phyloP scores from a whole-genome alignment of 2,113 vertebrate genomes.

The Otis tarda region DNA sequence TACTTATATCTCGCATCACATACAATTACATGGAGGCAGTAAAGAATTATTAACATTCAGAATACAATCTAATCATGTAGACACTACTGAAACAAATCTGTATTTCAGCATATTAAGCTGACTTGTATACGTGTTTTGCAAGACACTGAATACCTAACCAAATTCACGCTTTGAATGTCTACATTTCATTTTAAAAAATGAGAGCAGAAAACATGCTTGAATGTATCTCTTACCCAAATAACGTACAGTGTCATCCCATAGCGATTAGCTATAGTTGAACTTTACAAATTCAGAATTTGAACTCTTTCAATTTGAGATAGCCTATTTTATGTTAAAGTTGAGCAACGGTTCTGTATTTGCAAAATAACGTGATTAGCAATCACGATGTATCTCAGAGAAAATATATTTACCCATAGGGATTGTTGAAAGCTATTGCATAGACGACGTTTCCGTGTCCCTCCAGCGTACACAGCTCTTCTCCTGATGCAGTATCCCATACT shows the following conservation, averaged over 20 bases:
- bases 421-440: slow-evolving; percentile 94
- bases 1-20: not conserved
- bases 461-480: slow-evolving; percentile 82
- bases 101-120: not conserved
- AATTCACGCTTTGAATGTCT: not conserved
- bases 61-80: not conserved
- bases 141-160: not conserved
- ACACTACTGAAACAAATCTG: not conserved
- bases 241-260: not conserved
- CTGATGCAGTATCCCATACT: slow-evolving; percentile 90
- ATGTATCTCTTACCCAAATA: not conserved
- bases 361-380: not conserved
- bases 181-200: not conserved
- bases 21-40: not conserved
- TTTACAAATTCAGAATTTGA: not conserved
- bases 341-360: not conserved
- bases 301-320: not conserved
- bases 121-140: not conserved
- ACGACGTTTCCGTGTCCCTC: slow-evolving; percentile 93
- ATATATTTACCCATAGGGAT: slow-evolving; percentile 87
- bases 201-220: not conserved
- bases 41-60: not conserved
- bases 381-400: not conserved
- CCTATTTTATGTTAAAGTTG: not conserved
- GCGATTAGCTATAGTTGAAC: not conserved